Conservation (phyloP, 2,888 invertebrate species). For the Scaptomyza polygonia region DNA sequence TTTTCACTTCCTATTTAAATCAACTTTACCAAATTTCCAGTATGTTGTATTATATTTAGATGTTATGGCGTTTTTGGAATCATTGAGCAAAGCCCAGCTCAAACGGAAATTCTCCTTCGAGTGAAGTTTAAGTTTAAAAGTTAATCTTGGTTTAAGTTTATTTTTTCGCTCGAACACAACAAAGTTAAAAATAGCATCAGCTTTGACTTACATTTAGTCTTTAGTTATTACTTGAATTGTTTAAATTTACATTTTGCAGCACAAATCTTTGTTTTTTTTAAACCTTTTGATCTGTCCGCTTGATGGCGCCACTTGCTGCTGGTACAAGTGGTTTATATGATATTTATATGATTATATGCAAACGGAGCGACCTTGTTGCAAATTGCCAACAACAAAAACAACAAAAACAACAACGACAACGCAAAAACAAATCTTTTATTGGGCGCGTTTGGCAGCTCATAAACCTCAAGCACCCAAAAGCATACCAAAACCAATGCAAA, state of each 20-base stretch:
- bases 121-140: too few species aligned
- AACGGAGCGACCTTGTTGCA: conserved; percentile 36
- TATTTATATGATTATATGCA: conserved; percentile 27
- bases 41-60: too few species aligned
- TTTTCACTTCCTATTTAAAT: too few species aligned
- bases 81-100: too few species aligned
- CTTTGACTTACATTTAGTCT: too few species aligned
- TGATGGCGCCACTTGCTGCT: conserved; percentile 40
- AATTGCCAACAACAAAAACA: conserved; percentile 21
- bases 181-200: too few species aligned
- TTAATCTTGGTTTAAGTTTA: too few species aligned
- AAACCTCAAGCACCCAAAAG: conserved; percentile 32
- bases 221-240: too few species aligned
- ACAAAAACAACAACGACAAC: not conserved
- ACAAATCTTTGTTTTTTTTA: not conserved
- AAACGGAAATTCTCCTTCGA: too few species aligned
- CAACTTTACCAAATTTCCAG: too few species aligned
- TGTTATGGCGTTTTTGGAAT: too few species aligned
- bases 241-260: conserved; percentile 22
- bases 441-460: conserved; percentile 57
- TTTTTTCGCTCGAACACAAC: too few species aligned
- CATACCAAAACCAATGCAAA: conserved; percentile 4
- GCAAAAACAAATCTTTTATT: conserved; percentile 49
- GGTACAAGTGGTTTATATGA: conserved; percentile 41
- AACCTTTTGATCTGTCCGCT: conserved; percentile 5